Evolutionary conservation across 2,888 invertebrate genomes (phyloP).

Genomic region (Sicus ferrugineus): DNA sequence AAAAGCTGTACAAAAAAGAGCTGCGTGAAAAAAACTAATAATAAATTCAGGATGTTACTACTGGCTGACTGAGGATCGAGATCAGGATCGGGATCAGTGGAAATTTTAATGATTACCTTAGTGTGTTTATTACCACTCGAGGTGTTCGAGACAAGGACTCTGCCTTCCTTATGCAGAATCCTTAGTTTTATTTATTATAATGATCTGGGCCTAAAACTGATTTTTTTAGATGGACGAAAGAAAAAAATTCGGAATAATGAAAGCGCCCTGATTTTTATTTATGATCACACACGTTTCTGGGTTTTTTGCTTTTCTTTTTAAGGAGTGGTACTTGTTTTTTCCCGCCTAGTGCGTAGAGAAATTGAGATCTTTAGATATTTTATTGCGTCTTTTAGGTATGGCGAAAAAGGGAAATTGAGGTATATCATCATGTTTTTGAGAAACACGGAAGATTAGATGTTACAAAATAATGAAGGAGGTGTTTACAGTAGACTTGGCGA

Average conservation of each 20-base stretch:
- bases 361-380: slow-evolving; percentile 18
- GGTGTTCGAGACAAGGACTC: slow-evolving; percentile 5
- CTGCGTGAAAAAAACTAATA: background rate
- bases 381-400: slow-evolving; percentile 14
- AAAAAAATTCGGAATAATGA: slow-evolving; percentile 9
- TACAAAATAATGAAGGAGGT: too few species aligned
- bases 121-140: slow-evolving; percentile 11
- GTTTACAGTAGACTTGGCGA: too few species aligned
- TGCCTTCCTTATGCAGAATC: slow-evolving; percentile 5
- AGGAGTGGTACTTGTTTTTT: background rate
- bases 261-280: slow-evolving; percentile 25
- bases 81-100: background rate
- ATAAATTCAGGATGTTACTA: background rate
- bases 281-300: background rate
- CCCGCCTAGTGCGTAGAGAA: background rate
- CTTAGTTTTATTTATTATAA: slow-evolving; percentile 24
- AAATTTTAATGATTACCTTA: slow-evolving; percentile 22
- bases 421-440: background rate
- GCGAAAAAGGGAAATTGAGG: background rate
- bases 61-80: background rate
- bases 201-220: slow-evolving; percentile 1
- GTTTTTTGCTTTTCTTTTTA: background rate
- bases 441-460: background rate
- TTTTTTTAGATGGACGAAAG: slow-evolving; percentile 5
- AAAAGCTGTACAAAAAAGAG: background rate